Evolutionary conservation across 2,888 invertebrate genomes (phyloP).

Genomic region (Tolmerus cingulatus): DNA sequence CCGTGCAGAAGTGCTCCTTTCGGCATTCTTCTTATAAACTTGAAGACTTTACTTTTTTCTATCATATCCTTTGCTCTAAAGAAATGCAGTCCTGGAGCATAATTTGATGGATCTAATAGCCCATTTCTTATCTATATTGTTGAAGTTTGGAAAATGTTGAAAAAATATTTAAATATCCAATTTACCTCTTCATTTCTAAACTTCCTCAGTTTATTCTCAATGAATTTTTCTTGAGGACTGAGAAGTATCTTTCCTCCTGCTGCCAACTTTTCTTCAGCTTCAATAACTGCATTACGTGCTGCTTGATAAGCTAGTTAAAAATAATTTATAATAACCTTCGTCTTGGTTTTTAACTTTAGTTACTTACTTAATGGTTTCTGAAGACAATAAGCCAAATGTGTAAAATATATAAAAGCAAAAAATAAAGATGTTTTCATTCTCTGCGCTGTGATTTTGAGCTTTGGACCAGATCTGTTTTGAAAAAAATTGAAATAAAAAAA

Average conservation of each 20-base stretch:
- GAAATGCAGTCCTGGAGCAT: constrained; percentile 68
- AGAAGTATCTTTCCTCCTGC: constrained; percentile 57
- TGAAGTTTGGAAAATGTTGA: not conserved
- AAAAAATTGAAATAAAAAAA: not conserved
- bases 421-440: not conserved
- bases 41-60: constrained; percentile 66
- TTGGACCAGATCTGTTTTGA: not conserved
- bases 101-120: constrained; percentile 56
- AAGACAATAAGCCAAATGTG: not conserved
- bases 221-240: constrained; percentile 54
- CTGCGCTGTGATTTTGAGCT: not conserved
- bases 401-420: not conserved
- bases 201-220: constrained; percentile 56
- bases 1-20: constrained; percentile 67
- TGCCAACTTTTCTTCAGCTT: constrained; percentile 57
- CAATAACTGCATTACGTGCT: constrained; percentile 54
- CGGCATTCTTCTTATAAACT: constrained; percentile 68
- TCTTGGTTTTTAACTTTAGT: not conserved
- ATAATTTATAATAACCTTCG: not conserved
- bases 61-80: constrained; percentile 65
- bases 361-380: not conserved
- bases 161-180: not conserved
- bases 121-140: constrained; percentile 22
- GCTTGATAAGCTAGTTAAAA: not conserved
- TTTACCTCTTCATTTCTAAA: constrained; percentile 56